Evolutionary conservation across 2,113 vertebrate genomes (phyloP), one percentile per base, ranked within the genome.

Genomic region (Cryptotis parvus): DNA sequence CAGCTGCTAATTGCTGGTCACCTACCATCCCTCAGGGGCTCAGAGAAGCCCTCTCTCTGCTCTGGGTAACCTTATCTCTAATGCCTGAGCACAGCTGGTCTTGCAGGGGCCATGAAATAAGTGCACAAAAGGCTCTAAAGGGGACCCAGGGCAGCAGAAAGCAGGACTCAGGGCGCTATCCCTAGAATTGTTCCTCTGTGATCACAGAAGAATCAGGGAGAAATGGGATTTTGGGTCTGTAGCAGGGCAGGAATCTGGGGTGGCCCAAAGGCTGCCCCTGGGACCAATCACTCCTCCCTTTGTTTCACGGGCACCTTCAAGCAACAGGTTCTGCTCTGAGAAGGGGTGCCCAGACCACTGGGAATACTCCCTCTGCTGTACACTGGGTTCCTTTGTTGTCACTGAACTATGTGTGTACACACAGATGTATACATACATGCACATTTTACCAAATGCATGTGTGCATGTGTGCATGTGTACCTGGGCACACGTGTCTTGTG

Each of bases 91-190:
- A 68, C 20, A 24, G 75, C 41, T 84, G 39, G 52, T 43, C 90
- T 84, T 52, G 11, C 76, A 43, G 87, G 84, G 65, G 65, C 76
- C n/a, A 83, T 84, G 85, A 70, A 90, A 91, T 88, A 91, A 39
- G 12, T 6, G n/a, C 91, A 94, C 90, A 94, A 95, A 87, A 81
- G 65, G 78, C 72, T 94, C 63, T 87, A 85, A 78, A 84, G 14
- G 58, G 18, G 79, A 39, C 82, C 95, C 77, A 79, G 73, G 92
- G 49, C 52, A 65, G 45, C 0, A 63, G 79, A 75, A 39, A 78
- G 94, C 77, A 79, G 77, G 92, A 49, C 63, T 55, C 0, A 63
- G 79, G 70, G 66, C 29, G 75, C 75, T 75, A 82, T 58, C 74
- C 0, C 81, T 12, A 29, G 24, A 16, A 49, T 55, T 49, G 87